phyloP scores from a whole-genome alignment of 2,888 invertebrate species.

The Hirtodrosophila alboralis region DNA sequence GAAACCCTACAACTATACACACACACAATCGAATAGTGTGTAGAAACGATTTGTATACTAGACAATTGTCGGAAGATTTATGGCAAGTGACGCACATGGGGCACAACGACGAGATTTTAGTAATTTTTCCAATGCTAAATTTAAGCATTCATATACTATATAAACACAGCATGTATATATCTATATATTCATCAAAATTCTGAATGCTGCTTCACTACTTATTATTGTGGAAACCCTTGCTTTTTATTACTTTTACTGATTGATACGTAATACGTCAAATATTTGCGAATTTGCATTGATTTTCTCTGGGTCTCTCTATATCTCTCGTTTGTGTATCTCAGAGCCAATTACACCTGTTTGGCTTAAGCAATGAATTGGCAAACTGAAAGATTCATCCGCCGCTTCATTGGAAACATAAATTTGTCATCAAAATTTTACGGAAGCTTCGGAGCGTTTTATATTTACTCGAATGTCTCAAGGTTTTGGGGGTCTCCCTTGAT shows the following conservation, averaged over 20 bases:
- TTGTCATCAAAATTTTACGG: conserved; percentile 61
- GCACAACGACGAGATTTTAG: conserved; percentile 6
- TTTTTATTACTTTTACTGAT: conserved; percentile 11
- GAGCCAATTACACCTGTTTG: conserved; percentile 37
- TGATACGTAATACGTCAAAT: too few relatives aligned
- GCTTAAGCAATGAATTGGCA: neutral
- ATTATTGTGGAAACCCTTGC: conserved; percentile 14
- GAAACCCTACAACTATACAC: conserved; percentile 59
- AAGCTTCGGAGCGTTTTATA: conserved; percentile 23
- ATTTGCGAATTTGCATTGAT: conserved; percentile 53
- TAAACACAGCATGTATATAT: neutral
- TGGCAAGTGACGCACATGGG: conserved; percentile 31
- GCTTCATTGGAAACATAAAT: conserved; percentile 57
- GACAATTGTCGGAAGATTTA: conserved; percentile 38
- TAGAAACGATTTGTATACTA: conserved; percentile 21
- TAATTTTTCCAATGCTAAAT: conserved; percentile 29
- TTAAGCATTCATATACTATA: conserved; percentile 8
- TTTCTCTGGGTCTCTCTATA: neutral
- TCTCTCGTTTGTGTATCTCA: conserved; percentile 3
- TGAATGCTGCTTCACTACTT: conserved; percentile 45
- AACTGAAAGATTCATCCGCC: conserved; percentile 59
- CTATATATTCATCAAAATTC: conserved; percentile 9
- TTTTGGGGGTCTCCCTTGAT: conserved; percentile 45
- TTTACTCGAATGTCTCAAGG: conserved; percentile 12
- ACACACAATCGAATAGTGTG: conserved; percentile 24